phyloP scores from a whole-genome alignment of 1,140 invertebrate species.

The Cotesia chilonis region DNA sequence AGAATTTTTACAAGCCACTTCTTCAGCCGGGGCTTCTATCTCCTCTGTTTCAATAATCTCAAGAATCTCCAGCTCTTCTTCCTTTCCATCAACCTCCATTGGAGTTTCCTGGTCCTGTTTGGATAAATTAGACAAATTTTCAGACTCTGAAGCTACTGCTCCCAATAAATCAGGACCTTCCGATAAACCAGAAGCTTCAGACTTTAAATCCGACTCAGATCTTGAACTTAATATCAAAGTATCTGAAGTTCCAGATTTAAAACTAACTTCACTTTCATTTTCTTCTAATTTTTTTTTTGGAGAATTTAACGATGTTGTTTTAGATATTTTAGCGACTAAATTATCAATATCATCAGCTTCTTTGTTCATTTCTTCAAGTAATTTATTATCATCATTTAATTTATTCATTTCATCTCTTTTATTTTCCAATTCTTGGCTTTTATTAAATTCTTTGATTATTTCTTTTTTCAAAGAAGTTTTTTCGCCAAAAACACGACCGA shows the following conservation, averaged over 20 bases:
- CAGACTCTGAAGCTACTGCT: too few species aligned
- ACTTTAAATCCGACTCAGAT: too few species aligned
- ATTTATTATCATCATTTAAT: constrained; percentile 27
- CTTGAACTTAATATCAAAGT: too few species aligned
- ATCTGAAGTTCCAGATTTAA: too few species aligned
- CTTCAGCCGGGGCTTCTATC: constrained; percentile 37
- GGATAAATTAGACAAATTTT: too few species aligned
- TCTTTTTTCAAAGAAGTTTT: constrained; percentile 61
- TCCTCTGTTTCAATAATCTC: constrained; percentile 59
- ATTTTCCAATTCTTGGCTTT: constrained; percentile 59
- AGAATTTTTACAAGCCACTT: background rate
- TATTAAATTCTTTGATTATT: constrained; percentile 63
- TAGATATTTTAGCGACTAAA: constrained; percentile 34
- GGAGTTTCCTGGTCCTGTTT: constrained; percentile 2
- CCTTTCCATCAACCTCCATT: constrained; percentile 6
- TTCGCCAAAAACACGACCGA: constrained; percentile 59
- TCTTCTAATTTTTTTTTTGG: too few species aligned
- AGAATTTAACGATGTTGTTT: too few species aligned
- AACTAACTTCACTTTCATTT: too few species aligned
- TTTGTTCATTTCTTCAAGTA: constrained; percentile 31
- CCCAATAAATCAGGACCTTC: too few species aligned
- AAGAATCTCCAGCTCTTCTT: constrained; percentile 55
- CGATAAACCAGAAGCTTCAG: too few species aligned
- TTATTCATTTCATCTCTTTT: constrained; percentile 24
- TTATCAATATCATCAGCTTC: constrained; percentile 32